phyloP scores from a whole-genome alignment of 2,888 invertebrate species.

The Acronicta psi region DNA sequence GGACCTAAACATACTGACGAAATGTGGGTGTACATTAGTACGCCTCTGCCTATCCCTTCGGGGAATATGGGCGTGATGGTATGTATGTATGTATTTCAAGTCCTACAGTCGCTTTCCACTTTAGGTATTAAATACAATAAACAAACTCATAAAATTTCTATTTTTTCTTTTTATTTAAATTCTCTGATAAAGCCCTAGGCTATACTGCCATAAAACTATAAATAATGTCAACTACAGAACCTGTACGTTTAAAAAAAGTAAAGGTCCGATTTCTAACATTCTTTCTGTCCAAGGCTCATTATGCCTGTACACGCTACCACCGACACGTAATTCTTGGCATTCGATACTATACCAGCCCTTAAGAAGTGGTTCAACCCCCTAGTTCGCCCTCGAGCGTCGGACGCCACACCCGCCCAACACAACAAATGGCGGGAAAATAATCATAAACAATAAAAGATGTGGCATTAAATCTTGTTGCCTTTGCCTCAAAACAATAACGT shows the following conservation, averaged over 20 bases:
- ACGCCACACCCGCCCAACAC: conserved; percentile 70
- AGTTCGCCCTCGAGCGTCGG: conserved; percentile 77
- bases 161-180: background rate
- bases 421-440: conserved; percentile 72
- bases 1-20: too few species aligned
- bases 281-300: conserved; percentile 68
- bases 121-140: conserved; percentile 2
- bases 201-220: conserved; percentile 13
- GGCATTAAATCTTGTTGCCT: conserved; percentile 43
- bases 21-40: too few species aligned
- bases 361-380: conserved; percentile 75
- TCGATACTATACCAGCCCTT: conserved; percentile 74
- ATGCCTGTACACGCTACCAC: conserved; percentile 63
- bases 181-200: background rate
- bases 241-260: conserved; percentile 28
- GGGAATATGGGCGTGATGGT: too few species aligned
- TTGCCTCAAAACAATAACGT: conserved; percentile 43
- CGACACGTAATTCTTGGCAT: conserved; percentile 75
- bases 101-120: too few species aligned
- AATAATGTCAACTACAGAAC: conserved; percentile 41
- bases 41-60: too few species aligned
- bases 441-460: conserved; percentile 45
- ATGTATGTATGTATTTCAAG: too few species aligned
- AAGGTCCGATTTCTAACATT: conserved; percentile 58
- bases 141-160: background rate